Percentiles rank a stretch among this genome's conserved stretches.
phyloP scores from a whole-genome alignment of 2,797 vertebrate species.

The Manis crassicaudata region DNA sequence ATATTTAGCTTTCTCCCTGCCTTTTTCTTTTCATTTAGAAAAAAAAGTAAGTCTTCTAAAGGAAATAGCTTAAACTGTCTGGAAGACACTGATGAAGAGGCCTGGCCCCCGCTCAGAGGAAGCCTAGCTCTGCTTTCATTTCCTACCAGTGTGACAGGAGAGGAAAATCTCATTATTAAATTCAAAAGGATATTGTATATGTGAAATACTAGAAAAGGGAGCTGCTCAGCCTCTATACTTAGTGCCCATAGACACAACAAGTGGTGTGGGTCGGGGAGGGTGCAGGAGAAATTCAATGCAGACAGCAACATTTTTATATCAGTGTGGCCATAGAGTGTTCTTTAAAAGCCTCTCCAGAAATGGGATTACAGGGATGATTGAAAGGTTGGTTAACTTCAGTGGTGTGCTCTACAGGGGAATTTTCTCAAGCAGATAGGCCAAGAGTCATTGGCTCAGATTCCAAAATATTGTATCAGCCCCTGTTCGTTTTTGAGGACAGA shows the following conservation, averaged over 20 bases:
- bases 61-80: slow-evolving; percentile 4
- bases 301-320: slow-evolving; percentile 58
- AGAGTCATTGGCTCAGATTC: slow-evolving; percentile 79
- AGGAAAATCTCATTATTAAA: slow-evolving; percentile 26
- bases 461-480: slow-evolving; percentile 79
- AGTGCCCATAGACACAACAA: background rate
- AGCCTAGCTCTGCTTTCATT: slow-evolving; percentile 1
- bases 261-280: background rate
- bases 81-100: slow-evolving; percentile 19
- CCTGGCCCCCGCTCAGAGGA: background rate
- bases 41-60: background rate
- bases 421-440: slow-evolving; percentile 79
- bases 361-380: slow-evolving; percentile 78
- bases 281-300: background rate
- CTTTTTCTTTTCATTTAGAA: slow-evolving; percentile 41
- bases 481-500: slow-evolving; percentile 84
- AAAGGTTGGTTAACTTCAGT: slow-evolving; percentile 81
- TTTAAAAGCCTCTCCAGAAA: slow-evolving; percentile 64
- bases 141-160: background rate
- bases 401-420: slow-evolving; percentile 70
- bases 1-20: slow-evolving; percentile 14
- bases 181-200: background rate
- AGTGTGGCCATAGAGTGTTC: slow-evolving; percentile 39
- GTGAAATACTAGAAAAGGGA: slow-evolving; percentile 47
- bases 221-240: background rate